A percentile compares a stretch with the other conserved stretches of the same genome.
These are phyloP conservation scores for Pteromalus puparum DNA, from an alignment of 1,140 invertebrate species.

Conservation along the genomic window DNA sequence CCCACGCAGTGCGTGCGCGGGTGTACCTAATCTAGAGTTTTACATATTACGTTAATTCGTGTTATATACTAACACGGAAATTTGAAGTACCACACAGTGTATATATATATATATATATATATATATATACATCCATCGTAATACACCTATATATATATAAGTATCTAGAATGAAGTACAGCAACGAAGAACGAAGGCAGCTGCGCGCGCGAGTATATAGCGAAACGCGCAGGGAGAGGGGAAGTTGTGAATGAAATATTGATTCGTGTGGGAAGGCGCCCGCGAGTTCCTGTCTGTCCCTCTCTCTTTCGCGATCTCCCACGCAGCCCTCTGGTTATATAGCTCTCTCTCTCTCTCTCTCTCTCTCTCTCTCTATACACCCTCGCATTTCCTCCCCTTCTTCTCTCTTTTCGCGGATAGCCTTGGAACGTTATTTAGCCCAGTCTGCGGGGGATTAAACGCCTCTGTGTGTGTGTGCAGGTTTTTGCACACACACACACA, in stretches of 20 bases:
- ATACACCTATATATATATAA: not conserved
- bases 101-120: too few relatives aligned
- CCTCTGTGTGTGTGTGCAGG: not conserved
- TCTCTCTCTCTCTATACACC: not conserved
- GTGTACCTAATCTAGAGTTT: too few relatives aligned
- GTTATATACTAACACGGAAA: too few relatives aligned
- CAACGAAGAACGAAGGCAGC: not conserved
- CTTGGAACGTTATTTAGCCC: not conserved
- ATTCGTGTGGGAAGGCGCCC: constrained; percentile 63
- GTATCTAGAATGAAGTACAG: not conserved
- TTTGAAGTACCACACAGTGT: too few relatives aligned
- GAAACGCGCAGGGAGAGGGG: constrained; percentile 22
- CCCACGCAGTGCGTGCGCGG: too few relatives aligned
- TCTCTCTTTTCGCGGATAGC: not conserved
- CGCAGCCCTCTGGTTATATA: not conserved
- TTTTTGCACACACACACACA: not conserved
- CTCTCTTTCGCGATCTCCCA: constrained; percentile 8
- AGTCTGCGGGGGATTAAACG: not conserved
- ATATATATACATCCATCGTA: too few relatives aligned
- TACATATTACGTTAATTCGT: too few relatives aligned
- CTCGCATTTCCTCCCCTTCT: not conserved
- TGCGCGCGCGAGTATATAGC: not conserved
- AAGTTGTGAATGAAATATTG: constrained; percentile 71
- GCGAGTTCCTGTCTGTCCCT: constrained; percentile 24
- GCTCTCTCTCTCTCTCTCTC: not conserved